phyloP scores from a whole-genome alignment of 2,888 invertebrate genomes.

The Hypsopygia costalis region DNA sequence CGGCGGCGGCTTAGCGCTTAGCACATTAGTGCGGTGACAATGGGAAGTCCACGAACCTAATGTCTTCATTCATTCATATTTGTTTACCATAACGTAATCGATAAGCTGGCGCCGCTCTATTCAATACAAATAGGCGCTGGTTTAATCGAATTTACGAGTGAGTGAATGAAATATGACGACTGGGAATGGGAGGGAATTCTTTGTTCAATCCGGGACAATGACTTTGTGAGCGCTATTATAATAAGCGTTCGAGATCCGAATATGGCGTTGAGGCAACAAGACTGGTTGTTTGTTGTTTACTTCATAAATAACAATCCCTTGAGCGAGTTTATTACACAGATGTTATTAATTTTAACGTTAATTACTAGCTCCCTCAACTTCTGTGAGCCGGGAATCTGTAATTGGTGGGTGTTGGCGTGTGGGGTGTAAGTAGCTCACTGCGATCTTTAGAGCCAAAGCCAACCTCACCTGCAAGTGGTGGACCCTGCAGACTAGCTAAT shows the following conservation, averaged over 20 bases:
- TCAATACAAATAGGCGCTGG: conserved; percentile 19
- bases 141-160: conserved; percentile 21
- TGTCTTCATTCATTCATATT: conserved; percentile 26
- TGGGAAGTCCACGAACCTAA: conserved; percentile 13
- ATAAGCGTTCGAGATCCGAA: conserved; percentile 4
- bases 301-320: background rate
- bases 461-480: no score
- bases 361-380: conserved; percentile 3
- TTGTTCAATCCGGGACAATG: background rate
- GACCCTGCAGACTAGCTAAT: no score
- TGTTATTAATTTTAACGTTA: conserved; percentile 3
- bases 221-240: conserved; percentile 4
- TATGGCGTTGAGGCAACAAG: conserved; percentile 4
- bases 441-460: no score
- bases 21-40: no score
- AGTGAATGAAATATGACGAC: conserved; percentile 11
- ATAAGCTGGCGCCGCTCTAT: conserved; percentile 29
- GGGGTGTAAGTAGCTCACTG: no score
- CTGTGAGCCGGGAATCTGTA: no score
- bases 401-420: no score
- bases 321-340: conserved; percentile 2
- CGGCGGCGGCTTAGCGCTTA: no score
- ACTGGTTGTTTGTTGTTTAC: conserved; percentile 3
- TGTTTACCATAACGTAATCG: conserved; percentile 32
- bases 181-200: conserved; percentile 13